phyloP scores from a whole-genome alignment of 2,888 invertebrate species.

The Nemurella pictetii region DNA sequence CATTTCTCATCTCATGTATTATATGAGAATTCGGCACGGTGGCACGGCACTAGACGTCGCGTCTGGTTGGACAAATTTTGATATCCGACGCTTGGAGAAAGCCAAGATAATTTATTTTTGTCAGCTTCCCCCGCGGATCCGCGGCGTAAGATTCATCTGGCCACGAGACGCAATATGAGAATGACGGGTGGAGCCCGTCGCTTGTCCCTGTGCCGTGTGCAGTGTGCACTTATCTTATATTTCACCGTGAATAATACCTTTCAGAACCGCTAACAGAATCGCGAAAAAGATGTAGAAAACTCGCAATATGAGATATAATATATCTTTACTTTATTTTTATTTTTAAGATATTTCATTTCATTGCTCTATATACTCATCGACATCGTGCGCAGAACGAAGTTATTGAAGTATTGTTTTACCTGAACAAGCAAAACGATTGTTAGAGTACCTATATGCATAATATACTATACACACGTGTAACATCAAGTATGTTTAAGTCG shows the following conservation, averaged over 20 bases:
- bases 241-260: background rate
- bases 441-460: no score
- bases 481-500: no score
- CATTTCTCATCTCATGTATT: slow-evolving; percentile 19
- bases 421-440: no score
- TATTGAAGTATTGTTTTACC: no score
- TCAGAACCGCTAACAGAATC: background rate
- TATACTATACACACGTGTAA: no score
- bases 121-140: background rate
- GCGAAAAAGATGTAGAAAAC: background rate
- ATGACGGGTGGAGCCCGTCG: background rate
- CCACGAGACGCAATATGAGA: slow-evolving; percentile 1
- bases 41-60: background rate
- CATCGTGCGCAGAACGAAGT: no score
- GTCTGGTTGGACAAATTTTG: slow-evolving; percentile 27
- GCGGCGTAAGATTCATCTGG: background rate
- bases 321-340: no score
- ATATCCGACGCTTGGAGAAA: slow-evolving; percentile 15
- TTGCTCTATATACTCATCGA: no score
- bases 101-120: slow-evolving; percentile 23
- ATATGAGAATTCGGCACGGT: background rate
- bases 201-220: background rate
- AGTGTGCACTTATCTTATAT: background rate
- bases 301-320: no score
- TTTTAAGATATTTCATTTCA: no score